phyloP scores from a whole-genome alignment of 1,140 invertebrate species.

The Drosophila kohkoa region DNA sequence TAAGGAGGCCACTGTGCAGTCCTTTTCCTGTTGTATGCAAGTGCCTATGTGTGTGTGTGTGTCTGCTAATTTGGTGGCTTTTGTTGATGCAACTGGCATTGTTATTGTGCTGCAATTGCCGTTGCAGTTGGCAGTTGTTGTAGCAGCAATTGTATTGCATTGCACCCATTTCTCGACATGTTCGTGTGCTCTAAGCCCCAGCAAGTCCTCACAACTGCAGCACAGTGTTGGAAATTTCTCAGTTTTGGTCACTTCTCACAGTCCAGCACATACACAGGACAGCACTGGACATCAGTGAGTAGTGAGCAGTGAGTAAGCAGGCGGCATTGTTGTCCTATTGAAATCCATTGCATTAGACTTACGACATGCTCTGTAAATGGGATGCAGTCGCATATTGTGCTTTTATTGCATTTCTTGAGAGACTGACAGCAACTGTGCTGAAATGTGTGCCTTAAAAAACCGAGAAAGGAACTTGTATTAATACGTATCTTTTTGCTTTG shows the following conservation, averaged over 20 bases:
- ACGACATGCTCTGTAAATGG: slow-evolving; percentile 20
- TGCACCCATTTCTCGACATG: slow-evolving; percentile 32
- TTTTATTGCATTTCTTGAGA: slow-evolving; percentile 51
- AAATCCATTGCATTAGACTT: slow-evolving; percentile 55
- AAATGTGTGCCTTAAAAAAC: not conserved
- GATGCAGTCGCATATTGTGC: slow-evolving; percentile 33
- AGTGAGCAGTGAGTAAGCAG: not conserved
- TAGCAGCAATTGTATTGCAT: slow-evolving; percentile 24
- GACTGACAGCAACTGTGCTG: not conserved
- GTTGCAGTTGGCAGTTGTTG: slow-evolving; percentile 9
- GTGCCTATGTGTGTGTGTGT: slow-evolving; percentile 47
- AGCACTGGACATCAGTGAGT: not conserved
- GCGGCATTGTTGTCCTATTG: slow-evolving; percentile 47
- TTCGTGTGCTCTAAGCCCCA: slow-evolving; percentile 2
- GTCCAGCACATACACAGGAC: not conserved
- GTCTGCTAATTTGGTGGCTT: slow-evolving; percentile 77
- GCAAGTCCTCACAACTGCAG: slow-evolving; percentile 23
- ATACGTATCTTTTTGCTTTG: slow-evolving; percentile 21
- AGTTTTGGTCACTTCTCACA: slow-evolving; percentile 8
- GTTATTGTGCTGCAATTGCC: slow-evolving; percentile 33
- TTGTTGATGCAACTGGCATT: slow-evolving; percentile 62
- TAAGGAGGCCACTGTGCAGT: slow-evolving; percentile 10
- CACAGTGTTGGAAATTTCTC: slow-evolving; percentile 32
- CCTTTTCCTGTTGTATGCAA: slow-evolving; percentile 17
- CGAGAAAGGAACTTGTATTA: not conserved